These are phyloP conservation scores for Sinocyclocheilus anshuiensis DNA, from an alignment of 2,113 vertebrate genomes.

Conservation along the genomic window DNA sequence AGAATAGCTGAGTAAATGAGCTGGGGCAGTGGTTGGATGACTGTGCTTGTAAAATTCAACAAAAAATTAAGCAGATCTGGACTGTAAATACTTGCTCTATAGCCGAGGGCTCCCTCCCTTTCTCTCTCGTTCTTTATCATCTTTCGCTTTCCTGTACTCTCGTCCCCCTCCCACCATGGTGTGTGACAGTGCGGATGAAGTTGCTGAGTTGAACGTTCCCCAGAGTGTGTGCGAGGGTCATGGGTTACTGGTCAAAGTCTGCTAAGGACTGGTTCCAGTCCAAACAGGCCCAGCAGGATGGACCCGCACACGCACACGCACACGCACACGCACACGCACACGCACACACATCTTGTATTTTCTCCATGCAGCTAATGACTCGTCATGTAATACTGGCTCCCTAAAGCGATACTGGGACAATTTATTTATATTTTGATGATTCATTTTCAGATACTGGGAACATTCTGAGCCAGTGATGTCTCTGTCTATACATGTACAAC, in stretches of 20 bases:
- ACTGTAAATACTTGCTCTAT: conserved; percentile 41
- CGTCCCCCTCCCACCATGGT: neutral
- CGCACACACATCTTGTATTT: neutral
- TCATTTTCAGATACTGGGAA: neutral
- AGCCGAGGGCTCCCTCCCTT: neutral
- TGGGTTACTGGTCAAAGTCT: conserved; percentile 36
- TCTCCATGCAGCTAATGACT: conserved; percentile 3
- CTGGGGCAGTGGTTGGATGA: neutral
- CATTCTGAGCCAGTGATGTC: neutral
- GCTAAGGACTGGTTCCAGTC: conserved; percentile 35
- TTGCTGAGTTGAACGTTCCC: conserved; percentile 44
- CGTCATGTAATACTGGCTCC: neutral
- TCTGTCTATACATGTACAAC: neutral
- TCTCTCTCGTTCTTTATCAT: neutral
- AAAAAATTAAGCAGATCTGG: conserved; percentile 45
- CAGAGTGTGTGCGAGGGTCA: conserved; percentile 37
- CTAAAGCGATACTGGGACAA: neutral
- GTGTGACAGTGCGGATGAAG: conserved; percentile 37
- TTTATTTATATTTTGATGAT: neutral
- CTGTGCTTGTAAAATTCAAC: conserved; percentile 17
- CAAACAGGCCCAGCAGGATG: conserved; percentile 43
- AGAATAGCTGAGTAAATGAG: neutral
- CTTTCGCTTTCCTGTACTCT: neutral
- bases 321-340: neutral
- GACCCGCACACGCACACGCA: neutral